Evolutionary conservation across 2,888 invertebrate genomes (phyloP), one percentile per base, ranked within the genome.

Genomic region (Kryphioiulus occultus): DNA sequence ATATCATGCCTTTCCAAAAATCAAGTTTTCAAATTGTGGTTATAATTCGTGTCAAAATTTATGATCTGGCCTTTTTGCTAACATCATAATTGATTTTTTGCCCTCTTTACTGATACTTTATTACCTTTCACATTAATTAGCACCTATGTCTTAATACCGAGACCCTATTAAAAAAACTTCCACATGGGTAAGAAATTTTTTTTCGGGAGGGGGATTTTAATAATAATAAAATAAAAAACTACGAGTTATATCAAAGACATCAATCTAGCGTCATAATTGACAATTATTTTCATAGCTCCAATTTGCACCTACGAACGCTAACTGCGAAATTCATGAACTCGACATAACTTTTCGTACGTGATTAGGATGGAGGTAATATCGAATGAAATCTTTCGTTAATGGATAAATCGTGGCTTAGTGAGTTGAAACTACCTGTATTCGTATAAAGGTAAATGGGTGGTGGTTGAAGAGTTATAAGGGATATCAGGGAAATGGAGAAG

Each of bases 1-100:
- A 30, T 26, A 78, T 15, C 78, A 30, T 30, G 78, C 59, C 22
- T 10, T 78, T 26, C 30, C 78, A 30, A 78, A 78, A 78, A 78
- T 78, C 78, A 78, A 78, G 78, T 78, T 78, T 30, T 78, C 26
- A 78, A 78, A 78, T 78, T 30, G 78, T 78, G 78, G 78, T 78
- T 26, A 78, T 78, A 78, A 78, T 30, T 78, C 78, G 30, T 78
- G 30, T 30, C 30, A 78, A 30, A 78, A 78, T 78, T 78, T 78
- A 78, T 30, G 30, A 78, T 30, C 26, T 9, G 30, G 26, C 78
- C 68, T 7, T 68, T 68, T 68, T 68, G 10, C 9, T 7, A 68
- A 68, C 78, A 78, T 78, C 78, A 78, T 59, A 59, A 59, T 30
- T 30, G 30, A 30, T 78, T 78, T 78, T 78, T 78, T 78, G 30